Conservation (phyloP, 1,140 invertebrate genomes). For the Heliconius melpomene region DNA sequence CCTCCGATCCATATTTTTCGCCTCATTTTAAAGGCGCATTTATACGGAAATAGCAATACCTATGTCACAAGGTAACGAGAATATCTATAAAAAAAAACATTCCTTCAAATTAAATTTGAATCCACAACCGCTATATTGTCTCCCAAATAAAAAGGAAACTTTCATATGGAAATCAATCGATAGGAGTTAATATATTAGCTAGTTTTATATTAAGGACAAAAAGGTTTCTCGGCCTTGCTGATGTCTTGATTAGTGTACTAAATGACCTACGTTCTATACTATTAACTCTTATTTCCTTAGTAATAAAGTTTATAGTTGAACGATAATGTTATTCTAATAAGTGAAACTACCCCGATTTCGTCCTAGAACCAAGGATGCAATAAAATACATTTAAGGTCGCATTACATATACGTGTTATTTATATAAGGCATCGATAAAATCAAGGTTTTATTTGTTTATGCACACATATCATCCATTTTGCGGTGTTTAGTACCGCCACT, state of each 20-base stretch:
- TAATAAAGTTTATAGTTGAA: background rate
- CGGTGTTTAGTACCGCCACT: too few relatives aligned
- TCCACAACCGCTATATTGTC: too few relatives aligned
- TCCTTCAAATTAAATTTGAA: too few relatives aligned
- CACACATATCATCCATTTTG: too few relatives aligned
- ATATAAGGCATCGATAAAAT: too few relatives aligned
- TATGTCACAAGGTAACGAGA: too few relatives aligned
- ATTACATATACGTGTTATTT: background rate
- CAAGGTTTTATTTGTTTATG: too few relatives aligned
- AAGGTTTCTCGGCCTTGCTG: conserved; percentile 5
- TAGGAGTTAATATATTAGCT: conserved; percentile 25
- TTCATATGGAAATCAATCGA: conserved; percentile 17
- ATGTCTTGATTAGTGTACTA: conserved; percentile 23
- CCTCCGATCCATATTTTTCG: too few relatives aligned
- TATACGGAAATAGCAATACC: too few relatives aligned
- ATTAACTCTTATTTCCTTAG: background rate
- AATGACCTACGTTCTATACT: background rate
- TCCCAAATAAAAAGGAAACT: background rate
- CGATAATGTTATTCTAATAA: background rate
- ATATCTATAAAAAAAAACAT: too few relatives aligned
- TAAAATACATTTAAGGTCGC: conserved; percentile 25
- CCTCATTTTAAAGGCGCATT: too few relatives aligned
- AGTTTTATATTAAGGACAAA: conserved; percentile 25
- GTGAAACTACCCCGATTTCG: background rate
- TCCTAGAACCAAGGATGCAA: conserved; percentile 33